Conservation (phyloP, 2,888 invertebrate genomes). For the Dasypogon diadema region DNA sequence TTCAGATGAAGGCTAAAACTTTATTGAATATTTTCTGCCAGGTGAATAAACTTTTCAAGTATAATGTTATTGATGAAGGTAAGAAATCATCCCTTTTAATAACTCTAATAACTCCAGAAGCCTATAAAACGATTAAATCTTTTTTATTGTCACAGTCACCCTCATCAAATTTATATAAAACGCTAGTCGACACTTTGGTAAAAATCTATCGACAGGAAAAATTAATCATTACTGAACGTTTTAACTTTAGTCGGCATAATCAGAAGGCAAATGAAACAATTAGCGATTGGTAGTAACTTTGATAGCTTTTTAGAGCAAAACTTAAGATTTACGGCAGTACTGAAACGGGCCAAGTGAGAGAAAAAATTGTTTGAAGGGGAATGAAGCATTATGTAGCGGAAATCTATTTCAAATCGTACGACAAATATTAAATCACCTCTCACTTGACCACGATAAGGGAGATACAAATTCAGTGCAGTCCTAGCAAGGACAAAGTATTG, state of each 20-base stretch:
- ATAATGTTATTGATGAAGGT: background rate
- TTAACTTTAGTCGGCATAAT: background rate
- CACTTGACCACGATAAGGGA: too few species aligned
- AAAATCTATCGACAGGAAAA: slow-evolving; percentile 19
- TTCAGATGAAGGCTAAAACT: too few species aligned
- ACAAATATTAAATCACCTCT: too few species aligned
- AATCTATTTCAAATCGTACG: too few species aligned
- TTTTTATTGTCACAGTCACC: background rate
- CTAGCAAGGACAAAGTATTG: too few species aligned
- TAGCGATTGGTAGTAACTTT: background rate
- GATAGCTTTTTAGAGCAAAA: background rate
- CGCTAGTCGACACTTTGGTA: background rate
- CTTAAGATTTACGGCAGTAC: background rate
- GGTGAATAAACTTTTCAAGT: too few species aligned
- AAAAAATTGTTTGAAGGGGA: background rate
- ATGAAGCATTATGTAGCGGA: too few species aligned
- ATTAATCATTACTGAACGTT: slow-evolving; percentile 13
- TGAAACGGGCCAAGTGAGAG: background rate
- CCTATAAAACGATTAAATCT: slow-evolving; percentile 25
- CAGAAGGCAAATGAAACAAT: background rate
- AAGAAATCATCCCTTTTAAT: slow-evolving; percentile 26
- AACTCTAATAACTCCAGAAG: slow-evolving; percentile 1
- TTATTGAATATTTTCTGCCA: too few species aligned
- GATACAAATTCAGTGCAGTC: too few species aligned
- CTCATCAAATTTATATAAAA: background rate